Evolutionary conservation across 2,113 vertebrate species (phyloP).

Genomic region (Pteruthius melanotis): DNA sequence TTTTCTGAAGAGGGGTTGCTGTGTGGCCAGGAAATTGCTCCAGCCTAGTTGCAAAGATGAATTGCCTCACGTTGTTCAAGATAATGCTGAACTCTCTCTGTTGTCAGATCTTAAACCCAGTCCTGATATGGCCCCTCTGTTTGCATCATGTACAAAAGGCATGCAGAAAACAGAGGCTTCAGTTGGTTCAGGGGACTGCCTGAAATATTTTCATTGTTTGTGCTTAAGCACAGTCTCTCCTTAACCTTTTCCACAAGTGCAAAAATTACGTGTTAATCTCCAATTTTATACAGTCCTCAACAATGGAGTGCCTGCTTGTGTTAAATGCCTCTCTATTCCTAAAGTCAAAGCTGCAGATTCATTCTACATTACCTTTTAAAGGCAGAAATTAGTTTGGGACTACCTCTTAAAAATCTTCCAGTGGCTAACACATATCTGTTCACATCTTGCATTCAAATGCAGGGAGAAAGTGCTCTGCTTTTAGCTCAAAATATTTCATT

Average conservation of each 20-base stretch:
- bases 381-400: neutral
- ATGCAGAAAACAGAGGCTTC: neutral
- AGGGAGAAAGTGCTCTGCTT: neutral
- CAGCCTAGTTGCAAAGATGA: neutral
- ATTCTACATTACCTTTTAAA: neutral
- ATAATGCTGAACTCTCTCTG: neutral
- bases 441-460: neutral
- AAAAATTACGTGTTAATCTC: neutral
- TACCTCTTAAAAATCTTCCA: neutral
- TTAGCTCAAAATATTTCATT: neutral
- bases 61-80: neutral
- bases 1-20: neutral
- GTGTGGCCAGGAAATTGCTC: neutral
- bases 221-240: neutral
- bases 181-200: neutral
- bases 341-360: neutral
- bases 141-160: neutral
- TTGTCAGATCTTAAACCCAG: neutral
- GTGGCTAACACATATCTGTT: accelerated
- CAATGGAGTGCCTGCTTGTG: neutral
- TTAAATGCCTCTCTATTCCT: neutral
- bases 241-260: neutral
- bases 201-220: neutral
- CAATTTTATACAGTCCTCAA: neutral
- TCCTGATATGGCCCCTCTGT: neutral